These are phyloP conservation scores for Seriola dumerili DNA, from an alignment of 2,113 vertebrate species.

Conservation along the genomic window DNA sequence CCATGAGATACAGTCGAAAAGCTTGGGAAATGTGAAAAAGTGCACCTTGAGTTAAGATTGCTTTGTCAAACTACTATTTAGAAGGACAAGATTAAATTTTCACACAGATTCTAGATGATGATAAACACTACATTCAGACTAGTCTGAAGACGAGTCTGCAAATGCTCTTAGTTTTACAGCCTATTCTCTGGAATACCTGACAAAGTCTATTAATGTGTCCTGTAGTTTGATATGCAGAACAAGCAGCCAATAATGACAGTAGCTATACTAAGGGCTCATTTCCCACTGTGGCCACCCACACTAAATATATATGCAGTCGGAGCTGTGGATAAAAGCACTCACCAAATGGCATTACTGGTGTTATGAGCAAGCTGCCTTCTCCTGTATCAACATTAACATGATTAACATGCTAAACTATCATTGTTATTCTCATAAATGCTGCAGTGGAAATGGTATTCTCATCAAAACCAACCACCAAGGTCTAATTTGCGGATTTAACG, in stretches of 20 bases:
- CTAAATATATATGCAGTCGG: constrained; percentile 36
- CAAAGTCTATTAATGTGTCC: constrained; percentile 26
- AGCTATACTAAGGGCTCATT: constrained; percentile 36
- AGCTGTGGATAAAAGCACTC: constrained; percentile 48
- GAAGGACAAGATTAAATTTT: not conserved
- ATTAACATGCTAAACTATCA: constrained; percentile 44
- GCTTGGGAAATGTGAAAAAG: not conserved
- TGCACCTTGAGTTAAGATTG: no score
- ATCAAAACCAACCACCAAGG: constrained; percentile 35
- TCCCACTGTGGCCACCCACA: constrained; percentile 61
- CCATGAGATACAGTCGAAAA: not conserved
- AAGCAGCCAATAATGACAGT: constrained; percentile 40
- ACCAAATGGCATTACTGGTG: constrained; percentile 38
- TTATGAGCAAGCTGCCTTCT: constrained; percentile 50
- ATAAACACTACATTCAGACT: not conserved
- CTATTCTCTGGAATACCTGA: not conserved
- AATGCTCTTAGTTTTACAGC: not conserved
- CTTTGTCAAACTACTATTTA: no score
- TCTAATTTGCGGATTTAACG: constrained; percentile 48
- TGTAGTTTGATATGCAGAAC: constrained; percentile 13
- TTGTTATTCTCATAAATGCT: constrained; percentile 47
- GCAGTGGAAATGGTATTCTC: constrained; percentile 52
- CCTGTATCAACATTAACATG: constrained; percentile 41
- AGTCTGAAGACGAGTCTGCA: not conserved
- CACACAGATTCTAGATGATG: not conserved